Base-by-base conservation (phyloP, 2,888 invertebrate species). In the Synanthedon andrenaeformis region DNA sequence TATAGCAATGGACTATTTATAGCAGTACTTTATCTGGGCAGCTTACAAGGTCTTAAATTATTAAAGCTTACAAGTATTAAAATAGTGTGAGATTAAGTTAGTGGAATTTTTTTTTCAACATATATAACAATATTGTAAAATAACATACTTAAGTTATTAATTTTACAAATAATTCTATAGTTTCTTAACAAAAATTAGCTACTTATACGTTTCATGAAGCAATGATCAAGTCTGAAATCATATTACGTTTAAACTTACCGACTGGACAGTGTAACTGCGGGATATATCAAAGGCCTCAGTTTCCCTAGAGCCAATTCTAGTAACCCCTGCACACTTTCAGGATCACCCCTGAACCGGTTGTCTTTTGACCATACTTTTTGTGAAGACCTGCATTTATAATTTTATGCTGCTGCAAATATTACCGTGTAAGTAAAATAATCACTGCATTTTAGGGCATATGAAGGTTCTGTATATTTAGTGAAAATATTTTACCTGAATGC, bases 261-360 rank as follows among this genome's bases (percentile, higher is more conserved):
- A 85, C 95, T 95, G 3, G 95, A 94, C 50, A 92, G 68, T 17
- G 72, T 64, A 1, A 93, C 75, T 42, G 72, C 69, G 14, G 93
- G 91, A 62, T 88, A 86, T 69, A 90, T 90, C 11, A 75, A 58
- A 3, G 92, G 90, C 49, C 75, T 78, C 12, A 94, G 66, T 56
- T 76, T 81, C 49, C 77, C 66, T 41, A 94, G 79, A 6, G 89
- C 92, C 61, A 89, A 72, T 80, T 95, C 94, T 62, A 95, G 66
- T 55, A 90, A 84, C 35, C 95, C 94, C 81, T 95, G 94, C 13
- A 96, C 76, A 23, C 92, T 91, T 51, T 86, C 80, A 11, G 90
- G 90, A 68, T 94, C 93, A 45, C 89, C 69, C 50, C 82, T 78
- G 51, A 85, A 73, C 5, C 80, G 65, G n/a, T 81, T 77, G 17